These are phyloP conservation scores for Chironomus riparius DNA, from an alignment of 2,888 invertebrate species.

Conservation along the genomic window DNA sequence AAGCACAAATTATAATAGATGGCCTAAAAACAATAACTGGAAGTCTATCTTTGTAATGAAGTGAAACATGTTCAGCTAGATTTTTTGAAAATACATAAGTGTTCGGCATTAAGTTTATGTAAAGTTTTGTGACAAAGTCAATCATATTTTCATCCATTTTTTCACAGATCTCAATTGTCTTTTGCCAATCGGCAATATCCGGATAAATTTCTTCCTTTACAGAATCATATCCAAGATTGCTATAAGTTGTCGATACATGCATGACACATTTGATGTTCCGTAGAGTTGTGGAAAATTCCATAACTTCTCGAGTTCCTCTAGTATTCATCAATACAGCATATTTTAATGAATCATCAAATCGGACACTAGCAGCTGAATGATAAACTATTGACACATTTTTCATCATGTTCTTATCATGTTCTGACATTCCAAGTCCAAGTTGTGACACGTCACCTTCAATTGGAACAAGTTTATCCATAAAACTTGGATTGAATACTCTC, in stretches of 20 bases:
- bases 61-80: slow-evolving; percentile 70
- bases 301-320: slow-evolving; percentile 54
- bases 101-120: slow-evolving; percentile 62
- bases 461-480: slow-evolving; percentile 53
- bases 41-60: slow-evolving; percentile 55
- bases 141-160: slow-evolving; percentile 48
- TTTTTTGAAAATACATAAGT: slow-evolving; percentile 89
- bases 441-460: slow-evolving; percentile 54
- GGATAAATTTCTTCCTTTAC: slow-evolving; percentile 73
- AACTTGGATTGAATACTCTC: slow-evolving; percentile 47
- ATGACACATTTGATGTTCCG: slow-evolving; percentile 49
- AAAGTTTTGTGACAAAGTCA: slow-evolving; percentile 52
- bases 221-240: slow-evolving; percentile 63
- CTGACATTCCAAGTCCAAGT: slow-evolving; percentile 49
- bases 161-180: slow-evolving; percentile 57
- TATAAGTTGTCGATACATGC: slow-evolving; percentile 82
- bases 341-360: slow-evolving; percentile 70
- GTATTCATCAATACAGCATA: slow-evolving; percentile 55
- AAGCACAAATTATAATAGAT: slow-evolving; percentile 65
- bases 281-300: slow-evolving; percentile 50
- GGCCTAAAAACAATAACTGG: slow-evolving; percentile 76
- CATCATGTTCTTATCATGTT: slow-evolving; percentile 45
- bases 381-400: slow-evolving; percentile 46
- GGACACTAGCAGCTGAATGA: slow-evolving; percentile 47
- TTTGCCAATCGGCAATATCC: slow-evolving; percentile 57